Conservation (phyloP, 2,113 vertebrate species). For the Holacanthus passer region DNA sequence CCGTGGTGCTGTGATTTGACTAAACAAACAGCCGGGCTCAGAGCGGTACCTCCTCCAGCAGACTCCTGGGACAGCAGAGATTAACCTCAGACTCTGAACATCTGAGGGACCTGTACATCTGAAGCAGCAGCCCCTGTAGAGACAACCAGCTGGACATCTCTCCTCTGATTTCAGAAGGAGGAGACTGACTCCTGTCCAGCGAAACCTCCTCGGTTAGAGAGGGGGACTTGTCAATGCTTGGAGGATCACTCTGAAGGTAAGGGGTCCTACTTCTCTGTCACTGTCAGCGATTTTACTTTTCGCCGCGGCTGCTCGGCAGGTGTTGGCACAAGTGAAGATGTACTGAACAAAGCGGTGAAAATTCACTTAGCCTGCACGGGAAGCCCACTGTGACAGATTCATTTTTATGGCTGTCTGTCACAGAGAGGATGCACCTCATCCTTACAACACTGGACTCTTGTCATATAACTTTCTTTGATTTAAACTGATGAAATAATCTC, state of each 20-base stretch:
- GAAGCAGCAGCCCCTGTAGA: slow-evolving; percentile 63
- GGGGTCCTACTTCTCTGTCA: slow-evolving; percentile 42
- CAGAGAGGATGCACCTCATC: slow-evolving; percentile 35
- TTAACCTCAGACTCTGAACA: slow-evolving; percentile 79
- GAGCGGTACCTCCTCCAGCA: slow-evolving; percentile 68
- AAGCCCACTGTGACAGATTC: slow-evolving; percentile 34
- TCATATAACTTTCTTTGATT: slow-evolving; percentile 2
- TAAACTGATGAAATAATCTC: not conserved
- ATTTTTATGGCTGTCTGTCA: slow-evolving; percentile 47
- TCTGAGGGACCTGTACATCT: slow-evolving; percentile 76
- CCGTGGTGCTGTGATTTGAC: slow-evolving; percentile 78
- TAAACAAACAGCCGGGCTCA: slow-evolving; percentile 79
- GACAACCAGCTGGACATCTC: slow-evolving; percentile 66
- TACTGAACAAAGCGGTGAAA: slow-evolving; percentile 10
- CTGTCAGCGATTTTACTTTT: slow-evolving; percentile 26
- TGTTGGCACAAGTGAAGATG: slow-evolving; percentile 40
- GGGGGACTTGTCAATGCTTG: slow-evolving; percentile 43
- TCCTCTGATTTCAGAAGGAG: slow-evolving; percentile 67
- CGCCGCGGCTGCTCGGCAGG: slow-evolving; percentile 45
- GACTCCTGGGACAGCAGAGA: slow-evolving; percentile 78
- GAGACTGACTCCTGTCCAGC: slow-evolving; percentile 32
- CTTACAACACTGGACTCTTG: not conserved
- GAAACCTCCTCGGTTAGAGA: slow-evolving; percentile 37
- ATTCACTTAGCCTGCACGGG: slow-evolving; percentile 23
- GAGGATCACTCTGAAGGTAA: slow-evolving; percentile 77